Base-by-base conservation (phyloP, 2,797 vertebrate genomes). In the Rhinichthys osculus region DNA sequence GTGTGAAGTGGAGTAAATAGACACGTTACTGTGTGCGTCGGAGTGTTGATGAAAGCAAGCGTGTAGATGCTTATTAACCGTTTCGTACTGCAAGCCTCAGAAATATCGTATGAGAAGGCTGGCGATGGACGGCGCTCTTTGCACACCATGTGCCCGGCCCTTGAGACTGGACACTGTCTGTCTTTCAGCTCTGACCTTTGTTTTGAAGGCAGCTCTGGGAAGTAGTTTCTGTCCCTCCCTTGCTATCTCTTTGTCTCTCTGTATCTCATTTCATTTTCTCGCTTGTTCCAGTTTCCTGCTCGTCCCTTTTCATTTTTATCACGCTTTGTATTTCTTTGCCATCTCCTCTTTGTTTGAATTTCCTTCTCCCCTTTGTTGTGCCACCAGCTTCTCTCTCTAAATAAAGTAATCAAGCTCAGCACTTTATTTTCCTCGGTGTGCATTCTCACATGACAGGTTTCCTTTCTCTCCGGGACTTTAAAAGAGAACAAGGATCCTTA, bases 141-240 rank as follows among this genome's bases (percentile, higher is more conserved):
- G 52, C 71, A 74, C 59, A 74, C 66, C 88, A 78, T 80, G 73
- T 85, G 84, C 76, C 83, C 30, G 71, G 52, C 47, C 70, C 85
- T 81, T 70, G 47, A 83, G 78, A 83, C 62, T 79, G 78, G 57
- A 50, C 82, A 57, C 86, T 71, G 71, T 64, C 76, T 78, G 44
- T 35, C 71, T 89, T 72, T 71, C 72, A 66, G 78, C 59, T 70
- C 17, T 88, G 84, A 87, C 87, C 87, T 90, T 88, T 87, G 85
- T 78, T 81, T 54, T 83, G 81, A 67, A 64, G 54, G 64, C 78
- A 71, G 72, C 78, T 84, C 69, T 80, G 64, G 78, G 80, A 50
- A 85, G 73, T 42, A 57, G 76, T 85, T 84, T 83, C 79, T 86
- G 85, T 80, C 82, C 64, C 71, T 38, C 57, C 44, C 76, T 52